A percentile compares a stretch with the other conserved stretches of the same genome.
phyloP scores from a whole-genome alignment of 2,797 vertebrate species.

The Alosa sapidissima region DNA sequence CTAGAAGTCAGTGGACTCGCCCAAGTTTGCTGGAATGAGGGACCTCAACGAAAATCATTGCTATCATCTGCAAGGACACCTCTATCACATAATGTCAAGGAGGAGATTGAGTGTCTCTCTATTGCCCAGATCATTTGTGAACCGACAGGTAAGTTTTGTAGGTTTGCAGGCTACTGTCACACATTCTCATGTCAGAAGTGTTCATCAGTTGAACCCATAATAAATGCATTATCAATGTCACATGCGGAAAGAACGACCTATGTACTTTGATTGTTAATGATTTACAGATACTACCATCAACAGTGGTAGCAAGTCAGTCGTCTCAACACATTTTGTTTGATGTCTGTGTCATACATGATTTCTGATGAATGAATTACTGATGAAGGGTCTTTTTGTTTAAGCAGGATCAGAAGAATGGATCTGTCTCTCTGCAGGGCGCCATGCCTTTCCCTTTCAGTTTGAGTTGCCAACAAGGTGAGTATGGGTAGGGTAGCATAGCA shows the following conservation, averaged over 20 bases:
- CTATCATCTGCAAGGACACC: background rate
- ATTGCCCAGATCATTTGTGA: slow-evolving; percentile 50
- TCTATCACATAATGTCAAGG: background rate
- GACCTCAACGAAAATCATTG: background rate
- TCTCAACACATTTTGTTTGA: background rate
- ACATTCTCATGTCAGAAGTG: background rate
- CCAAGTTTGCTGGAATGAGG: slow-evolving; percentile 66
- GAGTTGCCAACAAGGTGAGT: slow-evolving; percentile 81
- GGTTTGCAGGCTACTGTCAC: background rate
- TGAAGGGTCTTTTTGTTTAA: slow-evolving; percentile 48
- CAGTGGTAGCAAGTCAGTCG: background rate
- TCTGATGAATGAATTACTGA: background rate
- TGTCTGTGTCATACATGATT: background rate
- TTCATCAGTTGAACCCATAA: background rate
- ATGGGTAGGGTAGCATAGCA: background rate
- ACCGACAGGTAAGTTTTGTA: slow-evolving; percentile 29
- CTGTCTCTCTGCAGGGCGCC: slow-evolving; percentile 72
- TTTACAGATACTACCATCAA: background rate
- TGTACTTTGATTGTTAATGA: background rate
- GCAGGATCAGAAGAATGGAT: slow-evolving; percentile 59
- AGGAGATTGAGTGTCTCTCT: slow-evolving; percentile 59
- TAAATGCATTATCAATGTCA: background rate
- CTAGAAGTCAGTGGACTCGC: slow-evolving; percentile 71
- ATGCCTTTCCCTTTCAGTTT: slow-evolving; percentile 80
- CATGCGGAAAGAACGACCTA: background rate